Evolutionary conservation across 2,888 invertebrate genomes (phyloP).

Genomic region (Litoditis marina): DNA sequence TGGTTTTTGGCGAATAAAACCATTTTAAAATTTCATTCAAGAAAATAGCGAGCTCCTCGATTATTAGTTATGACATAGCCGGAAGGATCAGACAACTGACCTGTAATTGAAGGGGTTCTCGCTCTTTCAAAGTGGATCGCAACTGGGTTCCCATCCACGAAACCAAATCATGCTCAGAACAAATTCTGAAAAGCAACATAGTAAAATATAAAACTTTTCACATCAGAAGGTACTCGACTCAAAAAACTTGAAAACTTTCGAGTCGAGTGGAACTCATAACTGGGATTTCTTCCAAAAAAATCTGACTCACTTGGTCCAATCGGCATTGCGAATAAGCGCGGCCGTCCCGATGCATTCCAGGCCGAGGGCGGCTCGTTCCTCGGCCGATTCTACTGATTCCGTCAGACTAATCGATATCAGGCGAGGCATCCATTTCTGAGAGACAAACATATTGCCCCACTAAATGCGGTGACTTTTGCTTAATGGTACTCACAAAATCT

Average conservation of each 20-base stretch:
- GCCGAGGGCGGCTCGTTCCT: slow-evolving; percentile 73
- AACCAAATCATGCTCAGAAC: slow-evolving; percentile 16
- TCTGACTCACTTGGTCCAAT: slow-evolving; percentile 45
- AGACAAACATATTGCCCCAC: too few species aligned
- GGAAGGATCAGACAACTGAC: slow-evolving; percentile 66
- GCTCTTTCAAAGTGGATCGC: slow-evolving; percentile 17
- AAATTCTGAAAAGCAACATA: slow-evolving; percentile 19
- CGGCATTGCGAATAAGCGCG: slow-evolving; percentile 79
- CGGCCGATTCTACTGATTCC: slow-evolving; percentile 27
- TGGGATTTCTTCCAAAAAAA: too few species aligned
- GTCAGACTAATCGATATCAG: slow-evolving; percentile 77
- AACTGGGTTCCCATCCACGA: slow-evolving; percentile 25
- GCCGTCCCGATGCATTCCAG: slow-evolving; percentile 88
- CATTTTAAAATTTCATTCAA: too few species aligned
- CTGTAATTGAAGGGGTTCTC: slow-evolving; percentile 29
- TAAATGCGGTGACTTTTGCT: too few species aligned
- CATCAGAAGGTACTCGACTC: too few species aligned
- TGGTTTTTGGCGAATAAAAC: too few species aligned
- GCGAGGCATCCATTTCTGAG: slow-evolving; percentile 93
- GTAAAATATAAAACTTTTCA: too few species aligned
- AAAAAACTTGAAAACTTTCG: too few species aligned
- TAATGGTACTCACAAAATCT: too few species aligned
- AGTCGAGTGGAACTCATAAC: too few species aligned
- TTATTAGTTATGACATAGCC: too few species aligned
- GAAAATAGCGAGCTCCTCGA: too few species aligned